Base-by-base conservation (phyloP, 2,888 invertebrate species). In the Choreutis nemorana region DNA sequence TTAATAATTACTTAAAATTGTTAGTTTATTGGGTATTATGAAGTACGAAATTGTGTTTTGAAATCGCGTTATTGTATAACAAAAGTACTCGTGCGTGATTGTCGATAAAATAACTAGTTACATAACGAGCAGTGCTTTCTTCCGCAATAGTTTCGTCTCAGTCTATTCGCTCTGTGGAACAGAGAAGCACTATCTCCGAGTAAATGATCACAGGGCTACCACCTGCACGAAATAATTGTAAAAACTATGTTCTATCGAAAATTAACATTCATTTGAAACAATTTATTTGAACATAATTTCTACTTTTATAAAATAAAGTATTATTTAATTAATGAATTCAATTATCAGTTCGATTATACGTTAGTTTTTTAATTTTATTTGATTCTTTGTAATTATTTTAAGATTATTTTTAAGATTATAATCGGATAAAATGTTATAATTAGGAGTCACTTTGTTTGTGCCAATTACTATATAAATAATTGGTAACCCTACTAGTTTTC, bases 401-500 rank as follows among this genome's bases (percentile, higher is more conserved):
- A n/a, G n/a, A n/a, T n/a, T n/a, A n/a, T n/a, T n/a, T n/a, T n/a
- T n/a, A n/a, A n/a, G n/a, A n/a, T n/a, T n/a, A n/a, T n/a, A n/a
- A n/a, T n/a, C n/a, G 18, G 7, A 18, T 6, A 7, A 18, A 18
- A 18, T 20, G n/a, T n/a, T 2, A 9, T 5, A 4, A 21, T 21
- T 9, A 2, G n/a, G 22, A 21, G 10, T 6, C n/a, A 21, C 22
- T 21, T 21, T 21, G n/a, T 21, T 21, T 7, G n/a, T 10, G n/a
- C 7, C 4, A 10, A 24, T 11, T 14, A 9, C 4, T 7, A 26
- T 14, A 24, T 15, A 11, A 7, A 26, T 12, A 23, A 5, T 23
- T 23, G 11, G 2, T 35, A 71, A 36, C 75, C 77, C 77, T 75
- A 58, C 48, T 52, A 50, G 58, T 72, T 73, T 71, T 67, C 70